Percentiles rank a stretch among this genome's conserved stretches.
Conservation (phyloP, 1,140 invertebrate species). For the Rhagoletis zephyria region DNA sequence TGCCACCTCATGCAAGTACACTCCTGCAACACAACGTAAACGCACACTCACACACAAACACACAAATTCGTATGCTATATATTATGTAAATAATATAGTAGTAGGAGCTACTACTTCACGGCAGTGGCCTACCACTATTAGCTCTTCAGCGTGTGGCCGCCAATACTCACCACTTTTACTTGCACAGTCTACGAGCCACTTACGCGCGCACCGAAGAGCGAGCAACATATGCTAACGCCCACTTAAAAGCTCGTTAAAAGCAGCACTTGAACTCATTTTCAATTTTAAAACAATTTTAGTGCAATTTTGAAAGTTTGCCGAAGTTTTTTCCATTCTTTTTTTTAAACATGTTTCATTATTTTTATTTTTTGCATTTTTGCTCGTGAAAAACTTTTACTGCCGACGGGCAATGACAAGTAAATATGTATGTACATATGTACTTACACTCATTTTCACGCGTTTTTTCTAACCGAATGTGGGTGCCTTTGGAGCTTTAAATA, state of each 20-base stretch:
- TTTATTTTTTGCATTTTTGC: not conserved
- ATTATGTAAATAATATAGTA: slow-evolving; percentile 37
- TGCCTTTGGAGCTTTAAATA: slow-evolving; percentile 4
- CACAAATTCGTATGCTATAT: not conserved
- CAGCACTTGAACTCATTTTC: slow-evolving; percentile 42
- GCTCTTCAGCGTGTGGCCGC: not conserved
- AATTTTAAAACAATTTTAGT: slow-evolving; percentile 50
- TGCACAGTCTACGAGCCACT: not conserved
- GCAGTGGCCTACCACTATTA: slow-evolving; percentile 34
- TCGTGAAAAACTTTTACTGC: slow-evolving; percentile 28
- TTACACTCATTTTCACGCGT: not conserved
- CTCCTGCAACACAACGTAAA: not conserved
- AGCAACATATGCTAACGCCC: slow-evolving; percentile 42
- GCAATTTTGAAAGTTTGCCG: slow-evolving; percentile 42
- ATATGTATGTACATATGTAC: not conserved
- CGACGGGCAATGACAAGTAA: slow-evolving; percentile 25
- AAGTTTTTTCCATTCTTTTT: not conserved
- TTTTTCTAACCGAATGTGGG: not conserved
- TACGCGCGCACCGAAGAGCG: not conserved
- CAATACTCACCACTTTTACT: too few relatives aligned
- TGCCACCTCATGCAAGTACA: slow-evolving; percentile 16
- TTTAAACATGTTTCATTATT: not conserved
- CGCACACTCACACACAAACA: not conserved
- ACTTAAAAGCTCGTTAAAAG: slow-evolving; percentile 48
- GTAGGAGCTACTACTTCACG: slow-evolving; percentile 2